Percentiles rank a stretch among this genome's conserved stretches.
These are phyloP conservation scores for Peromyscus nudipes DNA, from an alignment of 2,797 vertebrate genomes.

Conservation along the genomic window DNA sequence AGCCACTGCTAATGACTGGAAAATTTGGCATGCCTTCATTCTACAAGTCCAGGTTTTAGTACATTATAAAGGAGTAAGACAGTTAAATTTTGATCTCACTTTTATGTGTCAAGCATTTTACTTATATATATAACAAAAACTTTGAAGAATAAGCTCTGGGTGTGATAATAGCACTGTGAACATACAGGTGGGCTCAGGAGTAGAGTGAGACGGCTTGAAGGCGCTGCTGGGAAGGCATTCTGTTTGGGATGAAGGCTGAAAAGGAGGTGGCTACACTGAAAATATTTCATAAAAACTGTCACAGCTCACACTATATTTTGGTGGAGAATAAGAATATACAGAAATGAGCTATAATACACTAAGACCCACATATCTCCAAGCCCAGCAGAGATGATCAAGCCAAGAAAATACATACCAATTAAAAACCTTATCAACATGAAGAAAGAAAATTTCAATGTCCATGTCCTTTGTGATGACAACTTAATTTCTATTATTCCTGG, in stretches of 20 bases:
- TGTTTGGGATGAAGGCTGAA: not conserved
- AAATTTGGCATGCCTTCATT: not conserved
- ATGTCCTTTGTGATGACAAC: not conserved
- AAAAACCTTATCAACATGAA: constrained; percentile 32
- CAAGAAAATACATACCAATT: not conserved
- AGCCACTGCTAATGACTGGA: not conserved
- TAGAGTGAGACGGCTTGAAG: too few species aligned
- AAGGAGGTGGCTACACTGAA: not conserved
- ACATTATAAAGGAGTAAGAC: not conserved
- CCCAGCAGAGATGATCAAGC: not conserved
- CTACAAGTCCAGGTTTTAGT: not conserved
- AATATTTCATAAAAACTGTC: not conserved
- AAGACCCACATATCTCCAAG: constrained; percentile 18
- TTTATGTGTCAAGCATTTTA: not conserved
- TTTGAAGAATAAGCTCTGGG: not conserved
- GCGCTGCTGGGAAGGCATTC: not conserved
- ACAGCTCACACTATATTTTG: not conserved
- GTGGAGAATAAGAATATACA: not conserved
- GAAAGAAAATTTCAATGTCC: constrained; percentile 22
- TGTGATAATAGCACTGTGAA: not conserved
- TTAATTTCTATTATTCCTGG: not conserved
- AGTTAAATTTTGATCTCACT: not conserved
- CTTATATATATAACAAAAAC: not conserved
- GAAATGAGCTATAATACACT: constrained; percentile 15
- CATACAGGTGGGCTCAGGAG: not conserved